Base-by-base conservation (phyloP, 2,888 invertebrate genomes). In the Argyra leucocephala region DNA sequence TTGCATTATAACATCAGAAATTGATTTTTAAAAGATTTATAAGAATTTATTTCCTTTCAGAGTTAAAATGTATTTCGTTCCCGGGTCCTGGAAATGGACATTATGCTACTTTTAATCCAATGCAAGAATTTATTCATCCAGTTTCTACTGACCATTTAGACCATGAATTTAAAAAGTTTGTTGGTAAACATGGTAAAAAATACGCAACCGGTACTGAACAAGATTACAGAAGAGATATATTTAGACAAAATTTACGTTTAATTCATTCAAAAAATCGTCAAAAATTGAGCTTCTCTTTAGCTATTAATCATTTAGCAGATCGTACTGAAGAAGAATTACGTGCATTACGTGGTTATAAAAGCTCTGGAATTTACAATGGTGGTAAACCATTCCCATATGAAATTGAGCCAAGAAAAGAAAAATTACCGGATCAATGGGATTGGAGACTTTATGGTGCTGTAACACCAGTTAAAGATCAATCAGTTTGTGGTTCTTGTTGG, bases 401-500 rank as follows among this genome's bases (percentile, higher is more conserved):
- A 67, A 78, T 82, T 12, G 74, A 82, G 1, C 80, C 83, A 65
- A 74, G 85, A 3, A 75, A 80, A 22, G 80, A 80, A 24, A 82
- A 82, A 64, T 71, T 93, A 57, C 96, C 96, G 0, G 84, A 86
- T 0, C 86, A 85, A 70, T 84, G 88, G 72, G 96, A 97, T 78
- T 97, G 96, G 96, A 87, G 96, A 71, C 79, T 96, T 1, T 87
- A 83, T 72, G 96, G 96, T 15, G 96, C 96, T 64, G 95, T 96
- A 1, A 94, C 93, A 0, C 95, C 93, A 0, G 96, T 96, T 12
- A 93, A 89, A 88, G 96, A 97, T 83, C 97, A 97, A 81, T 95
- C 94, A 0, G 93, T 96, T 12, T 97, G 97, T 80, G 97, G 97
- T 0, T 96, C 95, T 0, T 97, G 96, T 73, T 96, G 96, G 96